Base-by-base conservation (phyloP, 2,797 vertebrate species). In the Macropus fuliginosus region DNA sequence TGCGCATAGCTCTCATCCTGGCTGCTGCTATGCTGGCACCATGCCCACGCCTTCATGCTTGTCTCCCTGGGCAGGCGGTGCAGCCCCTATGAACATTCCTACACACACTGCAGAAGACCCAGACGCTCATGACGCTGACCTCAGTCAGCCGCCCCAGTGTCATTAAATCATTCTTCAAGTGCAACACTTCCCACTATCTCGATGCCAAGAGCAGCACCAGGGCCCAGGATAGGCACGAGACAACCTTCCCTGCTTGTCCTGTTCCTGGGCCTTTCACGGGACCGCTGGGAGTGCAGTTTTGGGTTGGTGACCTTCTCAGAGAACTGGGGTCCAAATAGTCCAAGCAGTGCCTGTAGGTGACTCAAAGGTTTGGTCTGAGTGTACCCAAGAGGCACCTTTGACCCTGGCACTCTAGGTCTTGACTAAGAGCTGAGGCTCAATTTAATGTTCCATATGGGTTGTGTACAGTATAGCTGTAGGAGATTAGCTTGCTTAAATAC, bases 91-190 rank as follows among this genome's bases (percentile, higher is more conserved):
- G 98, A 93, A 99, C 99, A 0, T 99, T 99, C 96, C 98, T 99
- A 87, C 99, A 99, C 96, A 99, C 99, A 0, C 99, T 99, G 95
- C 99, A 99, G 97, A 99, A 99, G 98, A 99, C 99, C 98, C 99
- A 99, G 98, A 97, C 99, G 97, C 99, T 99, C 99, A 99, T 99
- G 99, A 99, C 99, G 0, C 99, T 99, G 0, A 98, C 96, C 93
- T 99, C 99, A 0, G 95, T 99, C 11, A 98, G 99, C 18, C 99
- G 98, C 24, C 97, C 95, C 0, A 97, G 96, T 0, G 97, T 99
- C 21, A 98, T 99, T 55, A 99, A 99, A 91, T 99, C 99, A 90
- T 99, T 99, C 96, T 99, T 99, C 91, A 99, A 99, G 97, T 98
- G 99, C 96, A 99, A 98, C 96, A 99, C 99, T 54, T 99, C 99